Evolutionary conservation across 2,888 invertebrate genomes (phyloP), one percentile per base, ranked within the genome.

Genomic region (Synanthedon tipuliformis): DNA sequence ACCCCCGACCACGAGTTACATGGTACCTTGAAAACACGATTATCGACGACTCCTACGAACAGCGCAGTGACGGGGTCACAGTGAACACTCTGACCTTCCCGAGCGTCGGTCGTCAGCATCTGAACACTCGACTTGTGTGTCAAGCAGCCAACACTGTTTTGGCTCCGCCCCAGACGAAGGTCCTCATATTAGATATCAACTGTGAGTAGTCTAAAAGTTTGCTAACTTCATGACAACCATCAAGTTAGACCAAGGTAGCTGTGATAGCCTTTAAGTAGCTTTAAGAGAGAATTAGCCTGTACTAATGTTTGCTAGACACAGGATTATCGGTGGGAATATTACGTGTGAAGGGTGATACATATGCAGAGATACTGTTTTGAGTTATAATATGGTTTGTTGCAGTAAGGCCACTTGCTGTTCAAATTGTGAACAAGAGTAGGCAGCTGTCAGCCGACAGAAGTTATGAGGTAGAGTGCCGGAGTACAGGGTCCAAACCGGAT

Each of bases 81-180:
- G 90, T 92, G 64, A 95, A 96, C 88, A 90, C 91, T 65, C 89
- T 95, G 69, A 90, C 90, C 59, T 94, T 94, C 76, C 93, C 93
- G 57, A 92, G 91, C 77, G 90, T 96, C 61, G 94, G 94, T 13
- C 87, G 95, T 51, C 93, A 94, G 80, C 95, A 96, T 81, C 90
- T 95, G 60, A 93, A 95, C 81, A 90, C 93, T 53, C 89, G 94
- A 68, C 92, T 96, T 68, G 91, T 94, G 68, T 96, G 96, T 82
- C 94, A 95, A 81, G 95, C 96, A 16, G 92, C 93, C 69, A 96
- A 96, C 81, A 96, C 95, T 63, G 94, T 94, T 76, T 86, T 95
- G 63, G 92, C 93, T 48, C 90, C 91, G 49, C 94, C 96, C 15
- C 90, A 92, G 69, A 91, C 92, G 58, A 93, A 92, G 73, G 89